Base-by-base conservation (phyloP, 1,140 invertebrate genomes). In the Sinella curviseta region DNA sequence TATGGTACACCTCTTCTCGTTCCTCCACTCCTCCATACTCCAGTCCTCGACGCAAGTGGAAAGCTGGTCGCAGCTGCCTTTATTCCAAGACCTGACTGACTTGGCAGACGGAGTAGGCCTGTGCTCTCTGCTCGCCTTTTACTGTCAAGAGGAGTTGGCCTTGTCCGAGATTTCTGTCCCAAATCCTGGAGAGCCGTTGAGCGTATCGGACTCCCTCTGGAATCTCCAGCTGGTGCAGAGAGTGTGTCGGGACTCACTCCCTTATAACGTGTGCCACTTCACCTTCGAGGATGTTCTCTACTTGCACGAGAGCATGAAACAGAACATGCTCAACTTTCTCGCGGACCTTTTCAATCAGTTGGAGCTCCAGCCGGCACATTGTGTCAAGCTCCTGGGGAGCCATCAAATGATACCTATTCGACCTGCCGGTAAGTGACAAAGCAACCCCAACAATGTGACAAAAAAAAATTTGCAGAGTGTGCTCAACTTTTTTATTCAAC, bases 291-390 rank as follows among this genome's bases (percentile, higher is more conserved):
- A 99, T 87, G 92, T 99, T 74, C 94, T 97, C 33, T 98, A 97
- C 86, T 94, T 97, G 90, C 91, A 95, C 87, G 94, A 95, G 94
- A 94, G 93, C 60, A 95, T 97, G 92, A 93, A 93, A 85, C 92
- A 95, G 85, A 99, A 99, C 90, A 89, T 99, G 84, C 90, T 97
- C 82, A 94, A 95, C 60, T 94, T 99, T 88, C 88, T 99, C 81
- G 95, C 97, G 77, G 97, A 99, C 87, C 90, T 99, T 81, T 99
- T 99, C 87, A 96, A 96, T 86, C 91, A 96, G 80, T 90, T 99
- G 85, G 97, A 99, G 89, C 94, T 97, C 78, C 93, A 95, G 89
- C 94, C 95, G 4, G 94, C 93, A 14, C 93, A 94, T 86, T 95
- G 94, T 86, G 94, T 96, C 60, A 91, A 92, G 84, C 92, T 94